phyloP scores from a whole-genome alignment of 2,888 invertebrate species.

The Drosophila macrospina region DNA sequence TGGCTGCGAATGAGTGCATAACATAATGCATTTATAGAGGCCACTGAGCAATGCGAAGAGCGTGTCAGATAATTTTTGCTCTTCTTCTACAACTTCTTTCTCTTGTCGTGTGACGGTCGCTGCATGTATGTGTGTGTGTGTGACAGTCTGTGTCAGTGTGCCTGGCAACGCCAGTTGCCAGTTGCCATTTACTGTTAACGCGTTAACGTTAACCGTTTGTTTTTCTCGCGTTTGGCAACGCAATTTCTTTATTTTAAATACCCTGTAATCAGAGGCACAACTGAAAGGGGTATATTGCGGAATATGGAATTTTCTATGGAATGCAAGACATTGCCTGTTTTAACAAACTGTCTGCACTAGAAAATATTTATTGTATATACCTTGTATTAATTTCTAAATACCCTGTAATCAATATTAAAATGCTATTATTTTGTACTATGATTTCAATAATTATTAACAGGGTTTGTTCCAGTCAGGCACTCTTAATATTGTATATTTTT shows the following conservation, averaged over 20 bases:
- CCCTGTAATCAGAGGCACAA: neutral
- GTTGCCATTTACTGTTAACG: conserved; percentile 54
- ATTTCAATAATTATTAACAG: too few relatives aligned
- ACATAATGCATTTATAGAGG: conserved; percentile 72
- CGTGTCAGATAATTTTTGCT: conserved; percentile 59
- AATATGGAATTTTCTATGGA: too few relatives aligned
- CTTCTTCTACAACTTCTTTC: conserved; percentile 2
- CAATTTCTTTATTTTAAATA: conserved; percentile 43
- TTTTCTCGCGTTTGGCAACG: conserved; percentile 53
- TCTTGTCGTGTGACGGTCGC: neutral
- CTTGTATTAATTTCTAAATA: too few relatives aligned
- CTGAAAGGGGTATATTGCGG: neutral
- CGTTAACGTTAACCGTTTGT: conserved; percentile 62
- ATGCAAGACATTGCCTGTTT: neutral
- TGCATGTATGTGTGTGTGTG: conserved; percentile 1
- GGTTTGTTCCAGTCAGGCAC: neutral
- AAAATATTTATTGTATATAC: too few relatives aligned
- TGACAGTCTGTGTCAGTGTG: conserved; percentile 21
- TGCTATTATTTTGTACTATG: too few relatives aligned
- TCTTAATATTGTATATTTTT: neutral
- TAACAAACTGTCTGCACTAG: too few relatives aligned
- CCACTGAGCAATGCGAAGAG: conserved; percentile 59
- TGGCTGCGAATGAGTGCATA: conserved; percentile 60
- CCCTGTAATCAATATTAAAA: too few relatives aligned
- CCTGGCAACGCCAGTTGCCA: conserved; percentile 52